Evolutionary conservation across 2,797 vertebrate species (phyloP).

Genomic region (Clarias fuscus): DNA sequence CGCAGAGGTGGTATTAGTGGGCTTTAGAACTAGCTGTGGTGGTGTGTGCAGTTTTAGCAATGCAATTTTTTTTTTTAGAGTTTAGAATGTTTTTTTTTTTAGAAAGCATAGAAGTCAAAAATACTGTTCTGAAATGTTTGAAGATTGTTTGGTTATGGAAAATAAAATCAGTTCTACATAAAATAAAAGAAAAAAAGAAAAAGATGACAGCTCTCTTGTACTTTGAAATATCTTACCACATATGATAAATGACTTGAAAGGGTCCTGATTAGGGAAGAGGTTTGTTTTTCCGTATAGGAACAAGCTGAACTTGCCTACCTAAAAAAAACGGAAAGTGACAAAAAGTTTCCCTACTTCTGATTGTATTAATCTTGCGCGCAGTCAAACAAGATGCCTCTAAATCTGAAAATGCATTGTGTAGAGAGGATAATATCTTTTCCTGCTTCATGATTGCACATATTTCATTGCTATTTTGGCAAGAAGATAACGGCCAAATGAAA

Average conservation of each 20-base stretch:
- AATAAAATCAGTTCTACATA: not conserved
- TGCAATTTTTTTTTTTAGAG: not conserved
- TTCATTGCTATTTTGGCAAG: constrained; percentile 35
- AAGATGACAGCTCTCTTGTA: not conserved
- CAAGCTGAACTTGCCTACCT: not conserved
- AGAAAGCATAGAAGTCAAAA: not conserved
- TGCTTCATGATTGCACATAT: constrained; percentile 46
- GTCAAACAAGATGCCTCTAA: constrained; percentile 35
- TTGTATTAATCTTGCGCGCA: constrained; percentile 28
- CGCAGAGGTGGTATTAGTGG: not conserved
- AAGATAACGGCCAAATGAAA: constrained; percentile 41
- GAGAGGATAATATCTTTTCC: constrained; percentile 50
- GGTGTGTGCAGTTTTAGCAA: too few species aligned
- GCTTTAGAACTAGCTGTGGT: not conserved
- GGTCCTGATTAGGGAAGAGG: not conserved
- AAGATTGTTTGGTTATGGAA: constrained; percentile 7
- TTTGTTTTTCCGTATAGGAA: not conserved
- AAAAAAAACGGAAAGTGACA: not conserved
- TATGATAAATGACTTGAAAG: constrained; percentile 12
- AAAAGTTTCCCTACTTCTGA: constrained; percentile 12
- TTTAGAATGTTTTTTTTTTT: not conserved
- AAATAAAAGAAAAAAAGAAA: too few species aligned
- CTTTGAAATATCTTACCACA: constrained; percentile 12
- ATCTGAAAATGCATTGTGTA: constrained; percentile 31
- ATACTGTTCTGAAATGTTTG: not conserved